Base-by-base conservation (phyloP, 2,113 vertebrate genomes). In the Ochotona princeps region DNA sequence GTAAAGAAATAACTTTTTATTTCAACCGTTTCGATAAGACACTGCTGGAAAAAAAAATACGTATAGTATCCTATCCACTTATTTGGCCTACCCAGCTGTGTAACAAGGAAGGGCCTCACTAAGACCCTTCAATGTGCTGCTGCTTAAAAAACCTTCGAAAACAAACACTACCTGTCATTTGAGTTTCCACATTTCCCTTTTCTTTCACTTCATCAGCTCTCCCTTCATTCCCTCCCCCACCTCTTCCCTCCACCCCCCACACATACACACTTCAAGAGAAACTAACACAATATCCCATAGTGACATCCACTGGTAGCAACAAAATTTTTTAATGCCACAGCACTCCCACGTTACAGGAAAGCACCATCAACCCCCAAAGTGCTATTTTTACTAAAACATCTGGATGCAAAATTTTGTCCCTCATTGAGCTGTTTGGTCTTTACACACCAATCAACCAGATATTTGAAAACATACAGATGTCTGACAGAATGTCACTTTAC, bases 261-360 rank as follows among this genome's bases (percentile, higher is more conserved):
- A 57, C 72, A 35, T 80, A 94, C 63, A 93, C 44, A 78, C 72
- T 96, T 75, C 94, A 89, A 83, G 76, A 84, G 82, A 93, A 96
- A 92, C 69, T 91, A 73, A 74, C 80, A 81, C 88, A 94, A 95
- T 92, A 94, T 90, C 65, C 70, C 95, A 97, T 91, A 96, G 96
- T 96, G 97, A 97, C 97, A 96, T 98, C 96, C 94, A 97, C 96
- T 97, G 96, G 97, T 69, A 80, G 92, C 32, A 57, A 95, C 61
- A 8, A 90, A 87, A 90, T 93, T 32, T 93, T 32, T 78, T 83
- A 90, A 67, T 72, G 69, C 51, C 70, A 94, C n/a, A 89, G 57
- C 89, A 87, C 74, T 51, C 32, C 61, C 72, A 90, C 67, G 66
- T 80, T 72, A 91, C 28, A 95, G 54, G 72, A 94, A 89, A 93